Base-by-base conservation (phyloP, 1,140 invertebrate species). In the Pseudomyrmex flavicornis region DNA sequence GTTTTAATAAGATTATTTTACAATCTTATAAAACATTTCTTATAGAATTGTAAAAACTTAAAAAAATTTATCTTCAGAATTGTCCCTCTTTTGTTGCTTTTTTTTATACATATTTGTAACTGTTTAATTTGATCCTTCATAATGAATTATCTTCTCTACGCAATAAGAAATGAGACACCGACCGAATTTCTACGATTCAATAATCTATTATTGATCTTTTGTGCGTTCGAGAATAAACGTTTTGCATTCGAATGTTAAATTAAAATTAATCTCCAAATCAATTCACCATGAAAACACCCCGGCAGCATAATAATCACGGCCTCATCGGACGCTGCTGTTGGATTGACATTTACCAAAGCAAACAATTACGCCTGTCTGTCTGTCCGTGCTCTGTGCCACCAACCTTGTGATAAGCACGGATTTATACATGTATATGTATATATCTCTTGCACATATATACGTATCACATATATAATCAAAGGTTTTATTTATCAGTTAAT, bases 311-410 rank as follows among this genome's bases (percentile, higher is more conserved):
- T 77, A 79, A 83, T 83, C 69, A 83, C 73, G 73, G 52, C 77
- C 74, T 83, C 74, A 83, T 83, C 68, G 82, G 54, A 52, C 82
- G 46, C 65, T 52, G 54, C 74, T 83, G 79, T 83, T 74, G 82
- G 75, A 83, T 76, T 58, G 82, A 79, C 82, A 77, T 79, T 83
- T 79, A 83, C 63, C 82, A 68, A 54, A 83, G 73, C 82, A 76
- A 76, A 68, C 75, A 83, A 83, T 77, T 65, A 83, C 66, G 82
- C 80, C 54, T 83, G 72, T 50, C 61, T 50, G 61, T 77, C 63
- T 46, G 44, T 46, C 72, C 52, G 22, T 61, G 15, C 50, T 12
- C 62, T 44, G 12, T 44, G 26, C 52, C 20, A 35, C 52, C 70
- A 48, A 17, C 59, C 66, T 26, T 22, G 20, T 44, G 54, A 70